Evolutionary conservation across 2,888 invertebrate genomes (phyloP).

Genomic region (Minunthozetes semirufus): DNA sequence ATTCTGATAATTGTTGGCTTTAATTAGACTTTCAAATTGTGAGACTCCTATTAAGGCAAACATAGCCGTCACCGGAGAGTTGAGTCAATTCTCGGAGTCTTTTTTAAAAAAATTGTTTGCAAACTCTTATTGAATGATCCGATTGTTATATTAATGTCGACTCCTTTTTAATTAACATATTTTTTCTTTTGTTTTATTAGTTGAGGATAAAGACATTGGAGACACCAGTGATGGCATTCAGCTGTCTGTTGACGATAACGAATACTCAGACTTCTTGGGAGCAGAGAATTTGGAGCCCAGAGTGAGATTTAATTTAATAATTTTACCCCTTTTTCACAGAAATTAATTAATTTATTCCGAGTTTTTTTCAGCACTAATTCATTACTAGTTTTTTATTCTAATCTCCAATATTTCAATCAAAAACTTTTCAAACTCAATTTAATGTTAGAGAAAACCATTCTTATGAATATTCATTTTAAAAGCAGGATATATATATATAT

Average conservation of each 20-base stretch:
- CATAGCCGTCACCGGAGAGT: background rate
- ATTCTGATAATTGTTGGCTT: constrained; percentile 9
- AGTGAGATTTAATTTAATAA: background rate
- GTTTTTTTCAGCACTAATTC: no score
- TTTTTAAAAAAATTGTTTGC: background rate
- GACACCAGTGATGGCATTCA: constrained; percentile 12
- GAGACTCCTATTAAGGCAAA: background rate
- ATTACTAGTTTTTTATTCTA: no score
- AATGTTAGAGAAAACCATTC: no score
- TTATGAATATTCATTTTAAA: no score
- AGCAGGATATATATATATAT: no score
- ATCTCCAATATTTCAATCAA: no score
- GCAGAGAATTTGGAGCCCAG: background rate
- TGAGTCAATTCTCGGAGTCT: background rate
- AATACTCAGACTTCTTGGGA: constrained; percentile 20
- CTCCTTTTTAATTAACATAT: background rate
- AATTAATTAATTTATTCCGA: background rate
- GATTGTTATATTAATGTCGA: background rate
- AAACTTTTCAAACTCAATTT: no score
- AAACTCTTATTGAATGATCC: background rate
- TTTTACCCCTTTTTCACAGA: background rate
- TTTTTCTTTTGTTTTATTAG: background rate
- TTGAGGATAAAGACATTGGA: background rate
- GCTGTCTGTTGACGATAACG: constrained; percentile 17
- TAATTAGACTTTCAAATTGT: constrained; percentile 28